These are phyloP conservation scores for Pollenia amentaria DNA, from an alignment of 2,888 invertebrate species.

Conservation along the genomic window DNA sequence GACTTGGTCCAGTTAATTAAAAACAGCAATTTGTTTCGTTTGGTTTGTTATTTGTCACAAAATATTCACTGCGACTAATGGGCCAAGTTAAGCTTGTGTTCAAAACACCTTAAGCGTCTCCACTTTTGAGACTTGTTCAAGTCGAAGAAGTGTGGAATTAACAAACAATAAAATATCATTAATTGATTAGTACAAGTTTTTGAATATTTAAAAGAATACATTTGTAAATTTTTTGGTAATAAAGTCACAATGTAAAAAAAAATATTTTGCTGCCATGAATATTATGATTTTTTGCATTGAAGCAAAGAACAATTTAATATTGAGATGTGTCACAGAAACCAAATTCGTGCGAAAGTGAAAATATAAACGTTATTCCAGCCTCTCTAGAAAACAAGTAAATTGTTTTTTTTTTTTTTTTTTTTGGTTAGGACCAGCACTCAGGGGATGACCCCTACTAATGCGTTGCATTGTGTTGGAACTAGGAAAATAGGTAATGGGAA, in stretches of 20 bases:
- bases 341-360: too few relatives aligned
- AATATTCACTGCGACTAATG: constrained; percentile 39
- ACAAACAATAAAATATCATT: constrained; percentile 14
- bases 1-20: constrained; percentile 25
- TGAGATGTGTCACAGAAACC: too few relatives aligned
- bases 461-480: too few relatives aligned
- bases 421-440: too few relatives aligned
- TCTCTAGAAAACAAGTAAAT: too few relatives aligned
- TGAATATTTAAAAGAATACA: constrained; percentile 39
- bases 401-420: too few relatives aligned
- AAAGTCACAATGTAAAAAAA: neutral
- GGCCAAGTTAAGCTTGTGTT: constrained; percentile 38
- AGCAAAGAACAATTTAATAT: neutral
- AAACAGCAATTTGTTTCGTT: neutral
- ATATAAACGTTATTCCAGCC: too few relatives aligned
- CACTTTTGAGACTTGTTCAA: neutral
- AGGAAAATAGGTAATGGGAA: too few relatives aligned
- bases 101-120: constrained; percentile 41
- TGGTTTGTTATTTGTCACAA: constrained; percentile 5
- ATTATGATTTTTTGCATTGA: too few relatives aligned
- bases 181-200: constrained; percentile 31
- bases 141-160: neutral
- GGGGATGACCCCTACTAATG: too few relatives aligned
- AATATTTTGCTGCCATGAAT: neutral
- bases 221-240: neutral